Evolutionary conservation across 2,797 vertebrate species (phyloP), one percentile per base, ranked within the genome.

Genomic region (Sebastes kiyomatsui): DNA sequence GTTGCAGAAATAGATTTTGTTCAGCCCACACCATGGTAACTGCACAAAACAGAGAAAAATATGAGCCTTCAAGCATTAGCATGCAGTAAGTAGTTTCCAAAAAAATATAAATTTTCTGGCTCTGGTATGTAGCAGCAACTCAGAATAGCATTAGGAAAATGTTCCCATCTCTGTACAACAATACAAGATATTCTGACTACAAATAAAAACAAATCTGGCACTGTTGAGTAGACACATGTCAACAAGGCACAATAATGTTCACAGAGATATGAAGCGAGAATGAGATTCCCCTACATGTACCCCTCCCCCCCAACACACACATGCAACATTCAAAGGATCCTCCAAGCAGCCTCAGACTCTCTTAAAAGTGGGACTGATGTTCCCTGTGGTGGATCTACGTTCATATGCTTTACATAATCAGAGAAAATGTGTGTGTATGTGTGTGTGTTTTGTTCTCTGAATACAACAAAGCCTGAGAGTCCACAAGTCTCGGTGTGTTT

Each of bases 371-470:
- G 78, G 67, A 83, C 72, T 75, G 61, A 81, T 73, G 49, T 81
- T 90, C 84, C 76, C 46, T 28, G 64, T 72, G 74, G 73, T 72
- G 74, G 73, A 80, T 38, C 58, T 33, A 20, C 8, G 2, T 81
- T 78, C 64, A 71, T 59, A 60, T 60, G 52, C 79, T 88, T 82
- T 84, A 79, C 76, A 84, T 83, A 73, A 85, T 83, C 71, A 38
- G 5, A n/a, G n/a, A 33, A 7, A n/a, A 10, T 49, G 8, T 54
- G 18, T 73, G 75, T 67, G 38, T 64, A 32, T 72, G 42, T 22
- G 18, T 61, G 38, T 81, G 70, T 77, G 49, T 75, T 74, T 82
- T 90, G 74, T 73, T 80, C 54, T 75, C 32, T 33, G 60, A 73
- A 4, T 33, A 66, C 81, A 79, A 74, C 79, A 83, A 81, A 84